A percentile compares a stretch with the other conserved stretches of the same genome.
Evolutionary conservation across 2,888 invertebrate genomes (phyloP).

Genomic region (Heliconius charithonia): DNA sequence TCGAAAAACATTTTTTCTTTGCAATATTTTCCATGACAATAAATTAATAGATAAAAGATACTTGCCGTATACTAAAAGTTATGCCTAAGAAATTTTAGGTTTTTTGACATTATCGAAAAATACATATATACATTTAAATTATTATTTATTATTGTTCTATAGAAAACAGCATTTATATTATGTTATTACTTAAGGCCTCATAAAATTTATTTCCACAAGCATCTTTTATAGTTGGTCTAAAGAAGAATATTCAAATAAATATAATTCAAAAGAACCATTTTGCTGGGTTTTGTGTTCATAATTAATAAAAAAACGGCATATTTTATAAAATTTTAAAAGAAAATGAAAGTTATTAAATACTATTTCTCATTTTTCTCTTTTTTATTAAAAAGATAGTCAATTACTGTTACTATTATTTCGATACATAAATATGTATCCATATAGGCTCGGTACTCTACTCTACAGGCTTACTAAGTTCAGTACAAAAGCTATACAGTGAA

Average conservation of each 20-base stretch:
- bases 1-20: constrained; percentile 42
- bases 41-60: background rate
- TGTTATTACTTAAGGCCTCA: constrained; percentile 61
- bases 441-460: background rate
- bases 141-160: constrained; percentile 56
- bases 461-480: background rate
- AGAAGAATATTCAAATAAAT: too few relatives aligned
- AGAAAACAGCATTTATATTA: constrained; percentile 61
- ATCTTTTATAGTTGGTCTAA: constrained; percentile 3
- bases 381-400: background rate
- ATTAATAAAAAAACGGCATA: too few relatives aligned
- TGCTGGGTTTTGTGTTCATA: too few relatives aligned
- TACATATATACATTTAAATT: constrained; percentile 48
- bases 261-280: too few relatives aligned
- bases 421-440: background rate
- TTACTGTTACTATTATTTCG: too few relatives aligned
- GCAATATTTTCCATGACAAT: background rate
- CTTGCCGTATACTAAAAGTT: background rate
- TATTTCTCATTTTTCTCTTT: background rate
- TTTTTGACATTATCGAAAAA: background rate
- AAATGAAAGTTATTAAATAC: too few relatives aligned
- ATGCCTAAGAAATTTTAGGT: too few relatives aligned
- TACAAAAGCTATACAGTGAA: background rate
- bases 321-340: too few relatives aligned
- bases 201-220: constrained; percentile 56